Conservation (phyloP, 2,113 vertebrate species). For the Dermatemys mawii region DNA sequence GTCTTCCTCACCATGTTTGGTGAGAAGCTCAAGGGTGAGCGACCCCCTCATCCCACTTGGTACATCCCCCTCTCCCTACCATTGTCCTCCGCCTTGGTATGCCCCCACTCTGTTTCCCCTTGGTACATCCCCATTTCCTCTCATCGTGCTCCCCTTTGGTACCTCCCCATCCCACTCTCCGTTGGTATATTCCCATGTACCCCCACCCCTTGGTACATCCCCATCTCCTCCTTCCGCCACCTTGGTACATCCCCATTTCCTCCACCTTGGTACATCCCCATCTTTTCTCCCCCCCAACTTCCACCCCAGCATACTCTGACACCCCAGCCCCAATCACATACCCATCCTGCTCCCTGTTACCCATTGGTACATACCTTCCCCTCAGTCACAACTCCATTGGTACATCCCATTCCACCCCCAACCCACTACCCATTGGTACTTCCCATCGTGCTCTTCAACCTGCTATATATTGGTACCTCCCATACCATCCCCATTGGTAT, state of each 20-base stretch:
- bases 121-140: not conserved
- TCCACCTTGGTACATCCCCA: too few relatives aligned
- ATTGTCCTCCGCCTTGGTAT: too few relatives aligned
- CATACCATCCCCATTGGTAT: too few relatives aligned
- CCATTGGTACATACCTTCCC: not conserved
- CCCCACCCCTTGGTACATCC: too few relatives aligned
- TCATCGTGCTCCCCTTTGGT: not conserved
- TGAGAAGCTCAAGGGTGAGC: conserved; percentile 91
- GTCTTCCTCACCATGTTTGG: conserved; percentile 95
- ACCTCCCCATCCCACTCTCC: not conserved
- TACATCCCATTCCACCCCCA: not conserved
- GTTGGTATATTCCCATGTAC: not conserved
- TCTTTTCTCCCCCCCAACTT: too few relatives aligned
- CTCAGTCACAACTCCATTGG: not conserved
- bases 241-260: too few relatives aligned
- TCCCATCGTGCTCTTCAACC: too few relatives aligned
- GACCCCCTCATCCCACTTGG: not conserved
- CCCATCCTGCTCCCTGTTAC: too few relatives aligned
- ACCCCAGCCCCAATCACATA: too few relatives aligned
- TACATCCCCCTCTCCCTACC: not conserved
- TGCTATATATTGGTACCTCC: too few relatives aligned
- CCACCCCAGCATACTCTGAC: too few relatives aligned
- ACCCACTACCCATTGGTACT: not conserved
- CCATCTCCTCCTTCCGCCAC: too few relatives aligned
- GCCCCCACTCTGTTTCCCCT: not conserved